Conservation (phyloP, 2,888 invertebrate species). For the Cephus pulcher region DNA sequence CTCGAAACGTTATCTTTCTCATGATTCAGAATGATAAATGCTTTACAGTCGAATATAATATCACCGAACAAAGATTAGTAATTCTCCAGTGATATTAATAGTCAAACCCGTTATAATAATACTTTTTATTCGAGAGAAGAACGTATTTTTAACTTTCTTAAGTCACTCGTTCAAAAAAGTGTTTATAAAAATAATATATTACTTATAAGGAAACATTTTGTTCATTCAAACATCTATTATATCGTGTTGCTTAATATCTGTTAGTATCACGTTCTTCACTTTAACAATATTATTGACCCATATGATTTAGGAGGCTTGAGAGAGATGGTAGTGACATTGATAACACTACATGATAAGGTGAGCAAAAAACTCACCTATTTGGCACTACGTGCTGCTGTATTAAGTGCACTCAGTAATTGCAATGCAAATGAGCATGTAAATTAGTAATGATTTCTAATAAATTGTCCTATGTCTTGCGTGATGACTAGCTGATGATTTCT, state of each 20-base stretch:
- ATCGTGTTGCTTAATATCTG: too few relatives aligned
- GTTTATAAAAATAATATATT: neutral
- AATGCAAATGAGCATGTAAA: slow-evolving; percentile 52
- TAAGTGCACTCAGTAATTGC: slow-evolving; percentile 54
- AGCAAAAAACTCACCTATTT: slow-evolving; percentile 52
- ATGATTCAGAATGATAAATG: neutral
- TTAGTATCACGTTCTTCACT: too few relatives aligned
- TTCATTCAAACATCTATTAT: neutral
- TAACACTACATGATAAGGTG: neutral
- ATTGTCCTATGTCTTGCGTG: slow-evolving; percentile 55
- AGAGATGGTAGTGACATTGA: neutral
- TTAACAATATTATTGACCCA: neutral
- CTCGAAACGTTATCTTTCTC: neutral
- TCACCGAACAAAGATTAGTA: neutral
- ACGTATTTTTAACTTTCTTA: neutral
- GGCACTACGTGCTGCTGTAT: slow-evolving; percentile 55
- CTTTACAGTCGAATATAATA: neutral
- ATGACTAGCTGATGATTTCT: slow-evolving; percentile 59
- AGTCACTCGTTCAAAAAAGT: neutral
- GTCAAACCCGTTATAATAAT: neutral
- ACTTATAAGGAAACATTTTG: neutral
- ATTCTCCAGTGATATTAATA: neutral
- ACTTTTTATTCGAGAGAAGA: neutral
- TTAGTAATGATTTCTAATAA: slow-evolving; percentile 56
- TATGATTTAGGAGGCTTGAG: neutral